Evolutionary conservation across 2,113 vertebrate species (phyloP).

Genomic region (Pardalotus punctatus): DNA sequence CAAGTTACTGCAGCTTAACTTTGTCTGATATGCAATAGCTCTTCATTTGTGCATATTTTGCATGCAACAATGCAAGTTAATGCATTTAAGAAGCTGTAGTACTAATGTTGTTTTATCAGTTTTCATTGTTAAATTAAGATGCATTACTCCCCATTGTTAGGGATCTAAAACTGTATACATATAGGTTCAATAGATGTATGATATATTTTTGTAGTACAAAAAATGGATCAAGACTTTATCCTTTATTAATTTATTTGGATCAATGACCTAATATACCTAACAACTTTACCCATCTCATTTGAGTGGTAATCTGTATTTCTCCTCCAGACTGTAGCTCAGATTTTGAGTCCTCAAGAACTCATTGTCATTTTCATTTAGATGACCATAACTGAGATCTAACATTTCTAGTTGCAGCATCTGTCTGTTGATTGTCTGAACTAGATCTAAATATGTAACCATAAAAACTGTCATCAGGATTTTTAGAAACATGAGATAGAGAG

Average conservation of each 20-base stretch:
- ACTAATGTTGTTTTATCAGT: background rate
- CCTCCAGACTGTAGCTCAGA: background rate
- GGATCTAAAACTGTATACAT: background rate
- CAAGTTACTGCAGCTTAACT: background rate
- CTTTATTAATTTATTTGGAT: background rate
- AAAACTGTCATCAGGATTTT: background rate
- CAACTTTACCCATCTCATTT: background rate
- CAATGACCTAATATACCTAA: background rate
- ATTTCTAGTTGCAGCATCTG: background rate
- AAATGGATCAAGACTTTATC: background rate
- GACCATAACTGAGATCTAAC: background rate
- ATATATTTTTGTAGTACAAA: background rate
- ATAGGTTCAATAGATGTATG: background rate
- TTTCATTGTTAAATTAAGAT: background rate
- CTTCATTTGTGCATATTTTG: background rate
- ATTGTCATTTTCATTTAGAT: background rate
- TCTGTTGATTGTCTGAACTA: background rate
- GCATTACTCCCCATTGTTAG: background rate
- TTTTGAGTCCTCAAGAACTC: background rate
- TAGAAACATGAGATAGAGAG: background rate
- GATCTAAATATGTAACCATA: background rate
- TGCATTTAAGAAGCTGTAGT: background rate
- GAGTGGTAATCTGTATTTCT: background rate
- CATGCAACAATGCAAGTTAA: background rate
- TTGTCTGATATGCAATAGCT: background rate